Evolutionary conservation across 1,140 invertebrate genomes (phyloP), one percentile per base, ranked within the genome.

Genomic region (Drosophila mauritiana): DNA sequence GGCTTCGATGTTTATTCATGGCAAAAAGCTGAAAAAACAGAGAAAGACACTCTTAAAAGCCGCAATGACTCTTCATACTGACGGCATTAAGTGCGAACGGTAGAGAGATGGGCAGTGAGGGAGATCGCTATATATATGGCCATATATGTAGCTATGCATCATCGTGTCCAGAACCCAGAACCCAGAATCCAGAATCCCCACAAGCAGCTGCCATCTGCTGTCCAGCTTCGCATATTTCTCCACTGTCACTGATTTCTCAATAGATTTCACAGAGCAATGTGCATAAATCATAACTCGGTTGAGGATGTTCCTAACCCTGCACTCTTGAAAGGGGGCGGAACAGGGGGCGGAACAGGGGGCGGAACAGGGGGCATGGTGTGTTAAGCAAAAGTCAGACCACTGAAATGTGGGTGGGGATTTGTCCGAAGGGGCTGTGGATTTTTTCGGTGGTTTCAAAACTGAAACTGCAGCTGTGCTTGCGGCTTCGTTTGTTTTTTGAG

Each of bases 181-280:
- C 17, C 20, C 13, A 25, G 46, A 48, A 62, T 56, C 37, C 54
- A 31, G 40, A 64, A 68, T 68, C 59, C 67, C 70, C 73, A 75
- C 70, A 75, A 75, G 73, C 58, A 54, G 73, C 72, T 75, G 73
- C 61, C 72, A 67, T 55, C 65, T 73, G 67, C 56, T 51, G 56
- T 49, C 55, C 40, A 49, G 58, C 68, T 74, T 34, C 73, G 78
- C 74, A 86, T 78, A 86, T 86, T 82, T 86, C 73, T 61, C 73
- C 75, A 73, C 70, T 88, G 83, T 86, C 83, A 88, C 75, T 88
- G 83, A 86, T 86, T 86, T 86, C 83, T 86, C 83, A 86, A 86
- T 86, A 86, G 83, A 88, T 86, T 86, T 86, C 78, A 76, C 75
- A 76, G 69, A 55, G 81, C 62, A 86, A 82, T 86, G 76, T 86